These are phyloP conservation scores for Calcarius lapponicus DNA, from an alignment of 2,797 vertebrate species.

Conservation along the genomic window DNA sequence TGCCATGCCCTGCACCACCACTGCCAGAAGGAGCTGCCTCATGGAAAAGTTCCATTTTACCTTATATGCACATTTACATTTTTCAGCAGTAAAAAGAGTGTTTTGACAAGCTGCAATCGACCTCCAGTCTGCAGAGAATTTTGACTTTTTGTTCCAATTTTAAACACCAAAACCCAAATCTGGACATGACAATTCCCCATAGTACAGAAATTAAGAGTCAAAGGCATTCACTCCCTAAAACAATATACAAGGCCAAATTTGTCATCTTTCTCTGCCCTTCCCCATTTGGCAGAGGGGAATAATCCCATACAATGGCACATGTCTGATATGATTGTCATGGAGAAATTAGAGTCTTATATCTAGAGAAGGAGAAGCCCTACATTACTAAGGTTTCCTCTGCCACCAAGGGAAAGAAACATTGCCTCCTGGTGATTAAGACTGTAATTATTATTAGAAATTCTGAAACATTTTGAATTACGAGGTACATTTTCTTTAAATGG, in stretches of 20 bases:
- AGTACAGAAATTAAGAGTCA: not conserved
- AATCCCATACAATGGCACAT: not conserved
- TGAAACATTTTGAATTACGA: conserved; percentile 9
- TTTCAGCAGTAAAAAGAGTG: not conserved
- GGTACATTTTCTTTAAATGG: conserved; percentile 25
- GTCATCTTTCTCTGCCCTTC: not conserved
- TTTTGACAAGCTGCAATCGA: not conserved
- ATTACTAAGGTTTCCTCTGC: not conserved
- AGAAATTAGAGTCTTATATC: not conserved
- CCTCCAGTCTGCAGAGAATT: not conserved
- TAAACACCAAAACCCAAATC: not conserved
- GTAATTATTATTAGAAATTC: conserved; percentile 50
- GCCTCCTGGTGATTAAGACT: conserved; percentile 58
- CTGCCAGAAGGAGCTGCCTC: not conserved
- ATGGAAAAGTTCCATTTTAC: not conserved
- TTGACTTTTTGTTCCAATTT: not conserved
- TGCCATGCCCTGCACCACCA: not conserved
- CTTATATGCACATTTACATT: not conserved
- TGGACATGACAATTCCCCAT: not conserved
- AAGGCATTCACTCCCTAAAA: not conserved
- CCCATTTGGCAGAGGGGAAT: not conserved
- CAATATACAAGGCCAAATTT: not conserved
- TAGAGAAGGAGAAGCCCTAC: not conserved
- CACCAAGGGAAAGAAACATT: conserved; percentile 46
- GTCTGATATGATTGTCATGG: not conserved